Conservation (phyloP, 64 coral and sea anemone genomes). For the Montipora sp. region DNA sequence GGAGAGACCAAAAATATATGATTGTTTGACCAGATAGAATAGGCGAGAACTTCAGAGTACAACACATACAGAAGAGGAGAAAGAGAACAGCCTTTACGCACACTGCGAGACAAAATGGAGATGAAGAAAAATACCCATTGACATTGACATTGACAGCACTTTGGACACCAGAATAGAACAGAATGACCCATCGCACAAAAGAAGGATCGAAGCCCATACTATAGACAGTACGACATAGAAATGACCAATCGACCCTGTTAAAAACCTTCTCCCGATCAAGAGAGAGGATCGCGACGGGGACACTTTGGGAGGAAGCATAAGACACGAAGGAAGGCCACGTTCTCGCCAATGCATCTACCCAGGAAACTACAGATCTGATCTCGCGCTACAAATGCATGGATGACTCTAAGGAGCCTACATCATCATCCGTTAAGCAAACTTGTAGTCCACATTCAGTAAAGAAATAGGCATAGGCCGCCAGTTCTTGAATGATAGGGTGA, state of each 20-base stretch:
- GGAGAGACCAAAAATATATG: background rate
- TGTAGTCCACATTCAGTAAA: conserved; percentile 11
- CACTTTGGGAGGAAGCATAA: background rate
- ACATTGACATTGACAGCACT: conserved; percentile 31
- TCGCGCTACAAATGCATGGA: background rate
- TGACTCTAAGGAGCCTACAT: background rate
- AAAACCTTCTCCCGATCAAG: conserved; percentile 67
- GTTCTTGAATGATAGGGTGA: conserved; percentile 1
- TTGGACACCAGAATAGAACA: conserved; percentile 5
- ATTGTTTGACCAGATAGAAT: background rate
- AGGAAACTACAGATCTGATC: conserved; percentile 41
- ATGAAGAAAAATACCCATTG: conserved; percentile 13
- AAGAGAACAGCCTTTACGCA: conserved; percentile 44
- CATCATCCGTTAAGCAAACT: conserved; percentile 9
- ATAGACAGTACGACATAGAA: background rate
- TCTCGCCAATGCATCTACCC: conserved; percentile 24
- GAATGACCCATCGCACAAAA: background rate
- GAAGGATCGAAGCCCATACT: background rate
- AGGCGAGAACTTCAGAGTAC: conserved; percentile 14
- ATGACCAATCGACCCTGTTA: conserved; percentile 40
- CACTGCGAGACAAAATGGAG: conserved; percentile 12
- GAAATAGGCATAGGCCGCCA: conserved; percentile 12
- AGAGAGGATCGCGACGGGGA: background rate
- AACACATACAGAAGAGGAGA: conserved; percentile 38
- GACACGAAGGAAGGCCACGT: conserved; percentile 3